Evolutionary conservation across 2,113 vertebrate species (phyloP).

Genomic region (Otis tarda): DNA sequence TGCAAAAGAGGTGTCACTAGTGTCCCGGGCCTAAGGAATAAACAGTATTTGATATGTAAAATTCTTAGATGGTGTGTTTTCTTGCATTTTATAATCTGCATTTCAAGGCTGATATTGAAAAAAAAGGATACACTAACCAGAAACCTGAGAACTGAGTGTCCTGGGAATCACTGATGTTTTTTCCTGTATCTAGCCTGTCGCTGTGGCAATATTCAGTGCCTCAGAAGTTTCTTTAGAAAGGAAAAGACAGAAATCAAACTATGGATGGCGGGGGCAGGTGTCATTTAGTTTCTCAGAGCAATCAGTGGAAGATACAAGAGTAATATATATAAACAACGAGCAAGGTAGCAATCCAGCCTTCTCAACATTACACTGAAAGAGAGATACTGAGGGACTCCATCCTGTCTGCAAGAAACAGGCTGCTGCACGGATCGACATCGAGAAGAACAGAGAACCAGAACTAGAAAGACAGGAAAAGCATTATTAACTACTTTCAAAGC

Average conservation of each 20-base stretch:
- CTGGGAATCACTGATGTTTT: not conserved
- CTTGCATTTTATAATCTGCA: not conserved
- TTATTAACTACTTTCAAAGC: not conserved
- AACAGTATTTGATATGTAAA: not conserved
- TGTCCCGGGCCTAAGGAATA: not conserved
- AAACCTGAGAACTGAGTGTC: not conserved
- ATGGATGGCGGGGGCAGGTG: not conserved
- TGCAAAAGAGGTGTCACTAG: not conserved
- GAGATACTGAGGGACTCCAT: rapidly evolving
- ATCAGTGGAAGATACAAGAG: not conserved
- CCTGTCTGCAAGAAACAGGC: not conserved
- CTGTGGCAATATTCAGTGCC: not conserved
- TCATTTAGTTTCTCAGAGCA: not conserved
- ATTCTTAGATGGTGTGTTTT: not conserved
- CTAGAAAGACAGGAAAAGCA: conserved; percentile 9
- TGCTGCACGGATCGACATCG: rapidly evolving
- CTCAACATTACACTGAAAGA: not conserved
- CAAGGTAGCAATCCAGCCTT: not conserved
- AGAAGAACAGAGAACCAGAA: not conserved
- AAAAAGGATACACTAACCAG: not conserved
- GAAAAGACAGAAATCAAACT: not conserved
- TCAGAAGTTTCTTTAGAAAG: not conserved
- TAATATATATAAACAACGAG: not conserved
- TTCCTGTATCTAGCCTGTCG: not conserved
- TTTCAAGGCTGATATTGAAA: not conserved